These are phyloP conservation scores for Lasiommata megera DNA, from an alignment of 2,888 invertebrate genomes.

Conservation along the genomic window DNA sequence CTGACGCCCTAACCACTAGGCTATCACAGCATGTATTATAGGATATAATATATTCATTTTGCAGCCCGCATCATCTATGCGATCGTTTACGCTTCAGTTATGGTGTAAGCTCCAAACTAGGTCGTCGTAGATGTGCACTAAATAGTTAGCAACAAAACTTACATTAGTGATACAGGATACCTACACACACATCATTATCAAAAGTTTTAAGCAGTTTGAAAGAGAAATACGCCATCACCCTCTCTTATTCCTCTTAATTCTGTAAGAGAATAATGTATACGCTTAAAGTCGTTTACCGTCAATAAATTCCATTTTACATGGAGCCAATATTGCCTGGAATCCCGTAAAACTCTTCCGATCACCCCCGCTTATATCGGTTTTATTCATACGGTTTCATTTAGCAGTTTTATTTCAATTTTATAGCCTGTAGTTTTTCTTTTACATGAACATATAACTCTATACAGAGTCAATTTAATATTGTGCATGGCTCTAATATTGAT, in stretches of 20 bases:
- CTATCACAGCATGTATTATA: too few species aligned
- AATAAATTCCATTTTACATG: constrained; percentile 42
- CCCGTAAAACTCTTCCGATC: constrained; percentile 45
- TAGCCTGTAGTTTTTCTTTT: constrained; percentile 11
- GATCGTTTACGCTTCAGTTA: too few species aligned
- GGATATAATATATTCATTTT: too few species aligned
- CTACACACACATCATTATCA: too few species aligned
- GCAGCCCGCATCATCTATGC: too few species aligned
- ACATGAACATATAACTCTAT: constrained; percentile 5
- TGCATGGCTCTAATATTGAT: not conserved
- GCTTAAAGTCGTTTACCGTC: constrained; percentile 17
- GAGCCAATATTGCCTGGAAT: constrained; percentile 49
- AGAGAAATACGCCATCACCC: not conserved
- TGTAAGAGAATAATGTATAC: constrained; percentile 11
- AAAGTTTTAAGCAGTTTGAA: not conserved
- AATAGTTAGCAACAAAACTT: too few species aligned
- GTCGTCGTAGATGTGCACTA: too few species aligned
- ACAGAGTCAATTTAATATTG: not conserved
- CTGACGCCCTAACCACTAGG: too few species aligned
- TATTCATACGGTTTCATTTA: constrained; percentile 29
- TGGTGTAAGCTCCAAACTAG: too few species aligned
- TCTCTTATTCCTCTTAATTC: constrained; percentile 8
- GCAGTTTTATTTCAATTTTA: constrained; percentile 19
- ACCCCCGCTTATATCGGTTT: constrained; percentile 24
- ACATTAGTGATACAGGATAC: too few species aligned